A percentile compares a stretch with the other conserved stretches of the same genome.
Conservation (phyloP, 1,140 invertebrate genomes). For the Euura saliciscinereae region DNA sequence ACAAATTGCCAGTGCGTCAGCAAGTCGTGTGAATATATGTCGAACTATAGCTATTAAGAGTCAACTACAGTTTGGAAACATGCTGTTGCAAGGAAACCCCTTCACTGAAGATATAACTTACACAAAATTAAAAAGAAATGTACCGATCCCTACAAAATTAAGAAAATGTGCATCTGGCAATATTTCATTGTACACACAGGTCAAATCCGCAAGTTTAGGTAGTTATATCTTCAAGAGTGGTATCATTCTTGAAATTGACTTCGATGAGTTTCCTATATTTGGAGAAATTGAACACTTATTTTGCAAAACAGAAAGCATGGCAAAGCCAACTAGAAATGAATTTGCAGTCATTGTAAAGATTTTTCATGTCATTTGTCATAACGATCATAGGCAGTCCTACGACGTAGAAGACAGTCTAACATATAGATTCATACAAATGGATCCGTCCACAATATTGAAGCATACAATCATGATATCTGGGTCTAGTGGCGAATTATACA, state of each 20-base stretch:
- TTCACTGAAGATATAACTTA: background rate
- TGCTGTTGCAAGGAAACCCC: conserved; percentile 10
- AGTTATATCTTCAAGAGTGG: background rate
- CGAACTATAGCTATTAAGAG: conserved; percentile 21
- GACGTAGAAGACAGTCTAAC: background rate
- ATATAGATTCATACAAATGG: background rate
- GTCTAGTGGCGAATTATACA: background rate
- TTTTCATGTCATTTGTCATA: background rate
- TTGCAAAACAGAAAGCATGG: background rate
- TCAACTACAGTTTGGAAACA: conserved; percentile 21
- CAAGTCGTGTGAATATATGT: conserved; percentile 20
- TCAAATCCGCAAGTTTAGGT: background rate
- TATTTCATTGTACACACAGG: background rate
- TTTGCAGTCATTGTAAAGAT: background rate
- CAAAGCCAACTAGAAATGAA: background rate
- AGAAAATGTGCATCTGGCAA: conserved; percentile 10
- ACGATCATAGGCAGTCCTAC: background rate
- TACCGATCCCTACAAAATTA: conserved; percentile 5
- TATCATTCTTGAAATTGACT: conserved; percentile 1
- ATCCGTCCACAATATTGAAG: background rate
- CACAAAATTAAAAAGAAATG: background rate
- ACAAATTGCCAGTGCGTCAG: conserved; percentile 18
- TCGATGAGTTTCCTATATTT: background rate
- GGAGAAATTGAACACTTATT: background rate
- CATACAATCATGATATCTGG: background rate